phyloP scores from a whole-genome alignment of 1,140 invertebrate genomes.

The Campoletis sonorensis region DNA sequence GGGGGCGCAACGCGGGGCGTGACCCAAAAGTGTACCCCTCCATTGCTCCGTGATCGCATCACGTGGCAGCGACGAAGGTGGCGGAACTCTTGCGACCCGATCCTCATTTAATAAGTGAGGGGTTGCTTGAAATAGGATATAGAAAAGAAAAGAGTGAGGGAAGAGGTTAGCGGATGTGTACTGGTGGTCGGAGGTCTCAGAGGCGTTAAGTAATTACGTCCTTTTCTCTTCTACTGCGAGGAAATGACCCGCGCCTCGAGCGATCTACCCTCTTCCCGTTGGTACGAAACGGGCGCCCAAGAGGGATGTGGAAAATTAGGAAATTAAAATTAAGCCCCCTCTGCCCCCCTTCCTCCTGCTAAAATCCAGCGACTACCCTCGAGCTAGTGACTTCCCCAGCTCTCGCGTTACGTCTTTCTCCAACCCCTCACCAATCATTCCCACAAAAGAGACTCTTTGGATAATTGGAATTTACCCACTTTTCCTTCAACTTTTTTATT shows the following conservation, averaged over 20 bases:
- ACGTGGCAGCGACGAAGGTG: conserved; percentile 28
- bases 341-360: conserved; percentile 28
- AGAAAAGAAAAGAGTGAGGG: conserved; percentile 1
- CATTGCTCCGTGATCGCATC: conserved; percentile 60
- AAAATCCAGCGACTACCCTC: conserved; percentile 44
- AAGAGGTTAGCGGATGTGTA: conserved; percentile 24
- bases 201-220: conserved; percentile 78
- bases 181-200: conserved; percentile 57
- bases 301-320: conserved; percentile 71
- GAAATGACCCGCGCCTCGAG: conserved; percentile 70
- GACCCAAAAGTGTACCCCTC: conserved; percentile 53
- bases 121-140: conserved; percentile 50
- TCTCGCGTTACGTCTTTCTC: not conserved
- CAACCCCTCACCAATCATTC: conserved; percentile 11
- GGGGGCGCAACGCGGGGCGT: conserved; percentile 52
- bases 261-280: not conserved
- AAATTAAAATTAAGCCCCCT: conserved; percentile 76
- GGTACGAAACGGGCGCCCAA: not conserved
- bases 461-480: not conserved
- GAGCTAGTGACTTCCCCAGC: not conserved
- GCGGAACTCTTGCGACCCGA: conserved; percentile 52
- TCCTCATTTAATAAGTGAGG: conserved; percentile 75
- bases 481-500: conserved; percentile 1
- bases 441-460: not conserved
- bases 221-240: conserved; percentile 74